A percentile compares a stretch with the other conserved stretches of the same genome.
These are phyloP conservation scores for Chanos chanos DNA, from an alignment of 2,797 vertebrate genomes.

Conservation along the genomic window DNA sequence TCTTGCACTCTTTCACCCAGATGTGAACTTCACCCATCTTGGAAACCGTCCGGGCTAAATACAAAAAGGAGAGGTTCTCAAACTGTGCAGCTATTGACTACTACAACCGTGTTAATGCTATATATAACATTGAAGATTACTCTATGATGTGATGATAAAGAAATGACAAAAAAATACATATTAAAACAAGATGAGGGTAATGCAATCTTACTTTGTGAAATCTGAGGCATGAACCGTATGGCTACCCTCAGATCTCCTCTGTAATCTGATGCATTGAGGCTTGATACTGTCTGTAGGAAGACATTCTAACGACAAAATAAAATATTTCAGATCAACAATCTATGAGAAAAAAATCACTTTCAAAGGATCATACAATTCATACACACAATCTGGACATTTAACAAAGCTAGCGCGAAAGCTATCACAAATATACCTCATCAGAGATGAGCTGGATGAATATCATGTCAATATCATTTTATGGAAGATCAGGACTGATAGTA, in stretches of 20 bases:
- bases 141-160: too few relatives aligned
- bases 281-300: slow-evolving; percentile 66
- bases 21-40: slow-evolving; percentile 90
- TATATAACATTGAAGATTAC: not conserved
- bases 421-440: too few relatives aligned
- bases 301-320: slow-evolving; percentile 23
- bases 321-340: not conserved
- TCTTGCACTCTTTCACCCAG: slow-evolving; percentile 93
- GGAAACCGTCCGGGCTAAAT: slow-evolving; percentile 63
- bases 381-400: not conserved
- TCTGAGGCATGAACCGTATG: slow-evolving; percentile 84
- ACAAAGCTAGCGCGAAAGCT: too few relatives aligned
- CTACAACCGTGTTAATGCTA: not conserved
- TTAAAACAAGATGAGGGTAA: not conserved
- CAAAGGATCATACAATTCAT: not conserved
- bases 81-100: not conserved
- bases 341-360: not conserved
- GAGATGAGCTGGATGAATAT: too few relatives aligned
- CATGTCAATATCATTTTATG: not conserved
- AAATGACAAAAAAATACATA: not conserved
- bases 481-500: not conserved
- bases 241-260: slow-evolving; percentile 89
- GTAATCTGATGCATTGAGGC: slow-evolving; percentile 66
- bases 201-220: slow-evolving; percentile 65
- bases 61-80: not conserved